phyloP scores from a whole-genome alignment of 2,797 vertebrate genomes.

The Silurus lanzhouensis region DNA sequence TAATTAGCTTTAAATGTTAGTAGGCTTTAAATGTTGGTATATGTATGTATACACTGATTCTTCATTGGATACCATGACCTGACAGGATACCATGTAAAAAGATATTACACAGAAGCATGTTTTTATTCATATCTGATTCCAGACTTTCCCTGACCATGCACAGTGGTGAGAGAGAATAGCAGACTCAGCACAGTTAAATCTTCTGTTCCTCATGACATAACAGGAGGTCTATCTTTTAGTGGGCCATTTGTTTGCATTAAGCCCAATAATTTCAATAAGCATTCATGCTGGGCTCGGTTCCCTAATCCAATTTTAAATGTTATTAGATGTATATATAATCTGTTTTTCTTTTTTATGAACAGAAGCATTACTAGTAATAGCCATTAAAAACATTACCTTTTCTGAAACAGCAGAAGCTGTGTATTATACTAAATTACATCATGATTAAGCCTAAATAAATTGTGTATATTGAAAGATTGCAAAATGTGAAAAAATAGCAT shows the following conservation, averaged over 20 bases:
- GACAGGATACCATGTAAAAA: background rate
- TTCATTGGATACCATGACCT: background rate
- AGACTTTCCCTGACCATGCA: slow-evolving; percentile 44
- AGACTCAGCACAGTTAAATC: slow-evolving; percentile 9
- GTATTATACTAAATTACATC: background rate
- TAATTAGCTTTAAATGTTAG: background rate
- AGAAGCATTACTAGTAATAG: background rate
- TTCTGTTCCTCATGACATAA: slow-evolving; percentile 46
- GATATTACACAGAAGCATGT: background rate
- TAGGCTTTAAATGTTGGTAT: background rate
- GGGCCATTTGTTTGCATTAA: slow-evolving; percentile 35
- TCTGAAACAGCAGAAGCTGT: background rate
- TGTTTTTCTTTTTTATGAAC: background rate
- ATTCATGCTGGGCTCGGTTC: background rate
- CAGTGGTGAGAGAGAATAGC: slow-evolving; percentile 20
- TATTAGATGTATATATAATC: background rate
- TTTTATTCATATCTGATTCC: background rate
- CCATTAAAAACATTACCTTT: background rate
- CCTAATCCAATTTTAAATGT: background rate
- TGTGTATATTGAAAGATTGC: background rate
- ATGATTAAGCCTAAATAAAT: background rate
- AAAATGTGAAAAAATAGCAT: background rate
- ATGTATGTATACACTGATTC: background rate
- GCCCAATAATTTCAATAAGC: background rate
- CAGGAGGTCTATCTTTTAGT: background rate